phyloP scores from a whole-genome alignment of 2,113 vertebrate genomes.

The Rhabdomys dilectus region DNA sequence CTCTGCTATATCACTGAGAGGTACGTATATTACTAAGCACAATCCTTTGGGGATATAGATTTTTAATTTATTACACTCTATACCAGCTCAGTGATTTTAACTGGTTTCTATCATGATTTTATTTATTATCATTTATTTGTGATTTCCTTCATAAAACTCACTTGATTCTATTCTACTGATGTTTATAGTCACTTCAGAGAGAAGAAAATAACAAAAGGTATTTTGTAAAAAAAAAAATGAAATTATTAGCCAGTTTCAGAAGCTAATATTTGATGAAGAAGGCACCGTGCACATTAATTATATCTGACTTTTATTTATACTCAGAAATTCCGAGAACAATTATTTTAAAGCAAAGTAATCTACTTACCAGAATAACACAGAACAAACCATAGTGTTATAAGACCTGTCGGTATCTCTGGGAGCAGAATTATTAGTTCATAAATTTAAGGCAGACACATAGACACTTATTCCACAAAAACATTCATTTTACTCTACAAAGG shows the following conservation, averaged over 20 bases:
- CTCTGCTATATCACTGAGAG: neutral
- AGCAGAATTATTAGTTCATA: constrained; percentile 66
- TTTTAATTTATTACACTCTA: neutral
- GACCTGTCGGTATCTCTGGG: constrained; percentile 52
- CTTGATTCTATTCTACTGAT: constrained; percentile 28
- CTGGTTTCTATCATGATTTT: constrained; percentile 34
- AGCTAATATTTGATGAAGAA: constrained; percentile 34
- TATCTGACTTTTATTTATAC: constrained; percentile 48
- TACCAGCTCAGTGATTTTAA: constrained; percentile 12
- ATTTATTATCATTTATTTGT: constrained; percentile 2
- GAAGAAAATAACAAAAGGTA: constrained; percentile 35
- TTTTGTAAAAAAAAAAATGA: constrained; percentile 7
- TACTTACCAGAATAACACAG: constrained; percentile 48
- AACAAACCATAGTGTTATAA: constrained; percentile 42
- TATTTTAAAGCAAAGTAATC: constrained; percentile 66
- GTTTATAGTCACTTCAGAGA: constrained; percentile 18
- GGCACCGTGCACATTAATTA: neutral
- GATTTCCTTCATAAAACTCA: constrained; percentile 48
- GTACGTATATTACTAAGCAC: neutral
- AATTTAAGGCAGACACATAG: constrained; percentile 61
- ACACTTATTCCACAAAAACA: neutral
- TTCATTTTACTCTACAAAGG: constrained; percentile 51
- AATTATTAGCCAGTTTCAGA: constrained; percentile 49
- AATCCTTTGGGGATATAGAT: neutral
- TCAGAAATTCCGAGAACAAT: constrained; percentile 53